phyloP scores from a whole-genome alignment of 2,797 vertebrate genomes.

The Brachyrhaphis roseni region DNA sequence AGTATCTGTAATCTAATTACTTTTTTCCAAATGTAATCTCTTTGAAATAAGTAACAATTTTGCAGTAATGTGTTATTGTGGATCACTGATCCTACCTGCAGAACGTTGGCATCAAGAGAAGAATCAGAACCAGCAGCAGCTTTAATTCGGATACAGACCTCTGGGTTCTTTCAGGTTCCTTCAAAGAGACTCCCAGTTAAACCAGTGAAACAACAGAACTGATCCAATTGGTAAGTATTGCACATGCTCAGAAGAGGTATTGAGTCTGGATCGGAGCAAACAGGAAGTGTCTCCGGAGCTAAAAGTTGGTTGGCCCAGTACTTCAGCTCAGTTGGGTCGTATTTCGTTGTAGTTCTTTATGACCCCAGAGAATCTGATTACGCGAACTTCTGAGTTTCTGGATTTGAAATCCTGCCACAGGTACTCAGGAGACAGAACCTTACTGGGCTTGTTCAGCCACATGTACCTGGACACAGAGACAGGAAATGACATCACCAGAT shows the following conservation, averaged over 20 bases:
- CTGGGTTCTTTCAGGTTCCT: background rate
- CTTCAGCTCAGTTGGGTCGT: slow-evolving; percentile 39
- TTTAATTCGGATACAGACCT: background rate
- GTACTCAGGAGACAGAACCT: slow-evolving; percentile 83
- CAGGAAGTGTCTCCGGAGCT: background rate
- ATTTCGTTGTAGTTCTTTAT: slow-evolving; percentile 68
- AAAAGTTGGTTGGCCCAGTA: background rate
- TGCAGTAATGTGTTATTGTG: too few relatives aligned
- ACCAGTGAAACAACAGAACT: background rate
- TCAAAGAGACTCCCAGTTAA: background rate
- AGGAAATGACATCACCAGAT: slow-evolving; percentile 11
- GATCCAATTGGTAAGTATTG: background rate
- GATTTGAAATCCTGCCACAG: slow-evolving; percentile 78
- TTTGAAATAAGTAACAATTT: too few relatives aligned
- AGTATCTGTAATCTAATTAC: too few relatives aligned
- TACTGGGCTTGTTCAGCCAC: slow-evolving; percentile 80
- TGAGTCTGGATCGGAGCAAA: too few relatives aligned
- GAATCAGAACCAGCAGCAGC: too few relatives aligned
- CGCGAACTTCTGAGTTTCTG: slow-evolving; percentile 54
- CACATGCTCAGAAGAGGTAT: background rate
- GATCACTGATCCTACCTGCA: too few relatives aligned
- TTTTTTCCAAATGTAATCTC: too few relatives aligned
- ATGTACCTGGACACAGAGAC: slow-evolving; percentile 64
- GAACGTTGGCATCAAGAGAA: too few relatives aligned
- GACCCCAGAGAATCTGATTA: slow-evolving; percentile 75